Conservation (phyloP, 2,888 invertebrate species). For the Rhabditoides inermis region DNA sequence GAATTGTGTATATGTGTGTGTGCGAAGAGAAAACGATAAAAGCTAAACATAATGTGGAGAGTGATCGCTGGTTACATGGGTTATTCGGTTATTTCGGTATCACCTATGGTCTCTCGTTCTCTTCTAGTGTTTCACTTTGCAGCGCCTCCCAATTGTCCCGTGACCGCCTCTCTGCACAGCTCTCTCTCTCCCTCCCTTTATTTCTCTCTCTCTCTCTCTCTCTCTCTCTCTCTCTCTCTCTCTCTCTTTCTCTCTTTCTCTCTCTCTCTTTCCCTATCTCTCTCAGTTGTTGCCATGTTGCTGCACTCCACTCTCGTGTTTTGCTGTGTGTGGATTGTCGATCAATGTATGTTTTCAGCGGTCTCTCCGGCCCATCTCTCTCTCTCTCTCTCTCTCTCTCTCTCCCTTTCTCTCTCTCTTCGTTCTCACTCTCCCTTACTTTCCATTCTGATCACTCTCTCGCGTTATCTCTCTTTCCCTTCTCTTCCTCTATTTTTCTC, state of each 20-base stretch:
- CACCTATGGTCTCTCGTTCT: slow-evolving; percentile 1
- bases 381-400: slow-evolving; percentile 1
- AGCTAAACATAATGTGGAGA: too few species aligned
- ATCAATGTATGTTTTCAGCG: slow-evolving; percentile 11
- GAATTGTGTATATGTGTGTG: too few species aligned
- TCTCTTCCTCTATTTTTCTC: slow-evolving; percentile 3
- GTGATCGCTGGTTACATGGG: too few species aligned
- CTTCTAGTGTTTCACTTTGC: not conserved
- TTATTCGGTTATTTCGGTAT: too few species aligned
- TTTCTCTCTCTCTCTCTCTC: not conserved
- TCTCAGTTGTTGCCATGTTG: not conserved
- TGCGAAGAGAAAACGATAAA: too few species aligned
- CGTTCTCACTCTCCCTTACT: not conserved
- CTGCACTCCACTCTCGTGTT: slow-evolving; percentile 8
- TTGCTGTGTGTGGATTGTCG: too few species aligned
- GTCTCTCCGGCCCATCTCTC: not conserved
- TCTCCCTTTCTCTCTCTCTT: slow-evolving; percentile 8
- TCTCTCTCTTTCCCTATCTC: slow-evolving; percentile 1
- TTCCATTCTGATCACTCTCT: not conserved
- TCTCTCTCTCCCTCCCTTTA: slow-evolving; percentile 4
- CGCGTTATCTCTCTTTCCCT: not conserved
- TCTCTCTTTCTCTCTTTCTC: not conserved
- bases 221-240: slow-evolving; percentile 5
- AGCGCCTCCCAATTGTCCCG: slow-evolving; percentile 9
- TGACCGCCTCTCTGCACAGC: slow-evolving; percentile 10